These are phyloP conservation scores for Setophaga petechia DNA, from an alignment of 2,113 vertebrate species.

Conservation along the genomic window DNA sequence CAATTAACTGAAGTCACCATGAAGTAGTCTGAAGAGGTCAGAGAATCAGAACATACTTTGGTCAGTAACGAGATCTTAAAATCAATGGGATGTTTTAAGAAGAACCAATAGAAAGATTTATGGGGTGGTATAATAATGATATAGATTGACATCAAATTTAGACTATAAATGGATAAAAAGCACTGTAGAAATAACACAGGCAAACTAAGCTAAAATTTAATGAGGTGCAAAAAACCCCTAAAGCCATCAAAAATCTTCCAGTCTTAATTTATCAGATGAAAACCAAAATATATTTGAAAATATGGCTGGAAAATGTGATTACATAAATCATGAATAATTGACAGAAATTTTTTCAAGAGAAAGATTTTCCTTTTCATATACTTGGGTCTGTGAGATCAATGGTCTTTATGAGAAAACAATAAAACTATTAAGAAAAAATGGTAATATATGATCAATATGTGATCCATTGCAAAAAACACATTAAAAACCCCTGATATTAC, in stretches of 20 bases:
- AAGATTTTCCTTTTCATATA: not conserved
- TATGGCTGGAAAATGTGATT: not conserved
- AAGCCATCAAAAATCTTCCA: not conserved
- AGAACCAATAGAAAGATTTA: not conserved
- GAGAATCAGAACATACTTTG: slow-evolving; percentile 21
- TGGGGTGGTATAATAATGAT: not conserved
- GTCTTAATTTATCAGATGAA: not conserved
- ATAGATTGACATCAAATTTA: not conserved
- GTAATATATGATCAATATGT: not conserved
- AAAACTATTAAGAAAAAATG: not conserved
- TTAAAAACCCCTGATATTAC: not conserved
- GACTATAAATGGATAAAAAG: not conserved
- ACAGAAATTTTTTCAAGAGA: not conserved
- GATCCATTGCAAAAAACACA: not conserved
- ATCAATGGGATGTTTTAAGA: slow-evolving; percentile 34
- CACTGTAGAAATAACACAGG: not conserved
- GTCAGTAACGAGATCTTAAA: slow-evolving; percentile 25
- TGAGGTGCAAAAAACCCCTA: fast-evolving
- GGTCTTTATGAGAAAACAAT: not conserved
- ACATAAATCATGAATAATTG: not conserved
- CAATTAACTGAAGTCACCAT: slow-evolving; percentile 63
- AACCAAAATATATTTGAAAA: not conserved
- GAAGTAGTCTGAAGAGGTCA: slow-evolving; percentile 42
- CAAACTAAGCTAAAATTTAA: not conserved
- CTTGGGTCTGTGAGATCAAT: not conserved